phyloP scores from a whole-genome alignment of 2,888 invertebrate species.

The Pristionchus exspectatus region DNA sequence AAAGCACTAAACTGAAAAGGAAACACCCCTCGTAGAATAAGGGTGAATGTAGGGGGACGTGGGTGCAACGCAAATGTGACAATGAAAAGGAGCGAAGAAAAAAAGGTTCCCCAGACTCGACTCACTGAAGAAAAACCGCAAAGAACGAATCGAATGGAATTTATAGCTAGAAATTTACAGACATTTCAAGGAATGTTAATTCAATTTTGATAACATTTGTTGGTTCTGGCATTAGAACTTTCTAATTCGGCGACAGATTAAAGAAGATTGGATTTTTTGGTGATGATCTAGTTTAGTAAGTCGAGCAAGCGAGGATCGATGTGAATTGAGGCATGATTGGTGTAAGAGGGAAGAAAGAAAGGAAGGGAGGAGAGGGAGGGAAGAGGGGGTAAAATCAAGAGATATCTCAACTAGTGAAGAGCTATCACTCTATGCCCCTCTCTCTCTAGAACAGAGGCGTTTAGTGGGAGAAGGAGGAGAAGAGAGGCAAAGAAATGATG shows the following conservation, averaged over 20 bases:
- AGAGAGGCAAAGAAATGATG: not conserved
- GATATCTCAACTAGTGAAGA: conserved; percentile 39
- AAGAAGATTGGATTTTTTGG: not conserved
- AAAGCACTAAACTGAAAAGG: no score
- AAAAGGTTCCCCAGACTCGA: no score
- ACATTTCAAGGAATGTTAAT: no score
- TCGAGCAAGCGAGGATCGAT: not conserved
- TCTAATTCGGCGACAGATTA: not conserved
- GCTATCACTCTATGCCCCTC: conserved; percentile 27
- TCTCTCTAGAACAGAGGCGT: not conserved
- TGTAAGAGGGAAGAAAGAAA: conserved; percentile 19
- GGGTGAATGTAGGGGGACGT: no score
- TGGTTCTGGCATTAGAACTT: not conserved
- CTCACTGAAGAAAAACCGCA: no score
- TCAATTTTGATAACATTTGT: no score
- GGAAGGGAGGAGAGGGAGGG: not conserved
- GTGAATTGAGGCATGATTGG: conserved; percentile 26
- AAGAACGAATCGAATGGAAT: no score
- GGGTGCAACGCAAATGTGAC: no score
- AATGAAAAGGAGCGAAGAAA: no score
- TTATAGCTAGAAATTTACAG: no score
- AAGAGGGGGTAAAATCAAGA: not conserved
- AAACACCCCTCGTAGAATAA: no score
- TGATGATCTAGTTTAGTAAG: not conserved
- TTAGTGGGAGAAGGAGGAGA: not conserved